Evolutionary conservation across 2,113 vertebrate genomes (phyloP).

Genomic region (Xiphorhynchus elegans): DNA sequence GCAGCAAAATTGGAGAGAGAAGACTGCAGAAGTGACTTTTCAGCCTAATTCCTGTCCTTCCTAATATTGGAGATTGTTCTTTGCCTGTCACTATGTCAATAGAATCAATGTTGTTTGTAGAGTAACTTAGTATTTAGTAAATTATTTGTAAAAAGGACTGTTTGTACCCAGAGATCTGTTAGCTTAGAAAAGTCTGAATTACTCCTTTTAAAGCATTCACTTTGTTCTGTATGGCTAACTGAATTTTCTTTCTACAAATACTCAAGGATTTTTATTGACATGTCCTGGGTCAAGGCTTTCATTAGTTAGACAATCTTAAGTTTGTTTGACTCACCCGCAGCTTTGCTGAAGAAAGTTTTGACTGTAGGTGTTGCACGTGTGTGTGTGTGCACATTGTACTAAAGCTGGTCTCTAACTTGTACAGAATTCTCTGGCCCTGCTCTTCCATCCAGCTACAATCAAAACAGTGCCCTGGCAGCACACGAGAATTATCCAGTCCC

Average conservation of each 20-base stretch:
- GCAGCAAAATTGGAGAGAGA: background rate
- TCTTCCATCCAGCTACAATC: constrained; percentile 89
- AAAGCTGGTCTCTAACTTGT: background rate
- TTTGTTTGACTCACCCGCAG: background rate
- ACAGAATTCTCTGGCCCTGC: constrained; percentile 88
- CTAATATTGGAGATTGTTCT: background rate
- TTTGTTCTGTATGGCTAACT: background rate
- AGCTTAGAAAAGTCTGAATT: background rate
- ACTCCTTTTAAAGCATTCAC: background rate
- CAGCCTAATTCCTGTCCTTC: background rate
- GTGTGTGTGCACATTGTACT: background rate
- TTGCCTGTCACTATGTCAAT: background rate
- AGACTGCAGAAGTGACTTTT: background rate
- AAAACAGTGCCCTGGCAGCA: constrained; percentile 88
- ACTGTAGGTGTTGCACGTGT: background rate
- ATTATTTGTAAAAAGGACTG: fast-evolving
- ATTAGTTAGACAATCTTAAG: background rate
- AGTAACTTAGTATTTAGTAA: background rate
- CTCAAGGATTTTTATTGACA: too few relatives aligned
- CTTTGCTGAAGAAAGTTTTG: background rate
- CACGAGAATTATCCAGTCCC: constrained; percentile 83
- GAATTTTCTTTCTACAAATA: background rate
- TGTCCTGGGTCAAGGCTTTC: background rate
- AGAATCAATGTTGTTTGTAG: background rate
- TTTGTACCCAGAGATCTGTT: background rate